phyloP scores from a whole-genome alignment of 2,113 vertebrate species.

The Barbus barbus region DNA sequence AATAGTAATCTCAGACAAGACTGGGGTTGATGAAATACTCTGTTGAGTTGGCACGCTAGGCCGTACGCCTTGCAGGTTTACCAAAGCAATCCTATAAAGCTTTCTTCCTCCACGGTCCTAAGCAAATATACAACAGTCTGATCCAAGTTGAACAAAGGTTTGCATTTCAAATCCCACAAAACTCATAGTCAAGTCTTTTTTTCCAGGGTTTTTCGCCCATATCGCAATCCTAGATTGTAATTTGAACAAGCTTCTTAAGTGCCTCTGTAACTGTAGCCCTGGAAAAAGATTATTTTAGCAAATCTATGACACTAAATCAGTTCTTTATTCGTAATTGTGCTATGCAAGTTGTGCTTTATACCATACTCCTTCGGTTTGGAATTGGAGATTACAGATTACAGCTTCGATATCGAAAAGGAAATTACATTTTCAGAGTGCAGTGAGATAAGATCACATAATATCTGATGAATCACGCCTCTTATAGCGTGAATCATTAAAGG shows the following conservation, averaged over 20 bases:
- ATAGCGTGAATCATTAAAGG: conserved; percentile 58
- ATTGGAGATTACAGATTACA: background rate
- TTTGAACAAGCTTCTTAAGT: conserved; percentile 17
- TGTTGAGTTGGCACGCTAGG: conserved; percentile 9
- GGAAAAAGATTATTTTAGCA: conserved; percentile 25
- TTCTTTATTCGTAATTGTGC: conserved; percentile 3
- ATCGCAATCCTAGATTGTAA: conserved; percentile 2
- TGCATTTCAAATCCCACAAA: conserved; percentile 11
- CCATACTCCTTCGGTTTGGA: background rate
- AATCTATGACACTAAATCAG: conserved; percentile 15
- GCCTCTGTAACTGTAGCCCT: background rate
- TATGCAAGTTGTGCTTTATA: background rate
- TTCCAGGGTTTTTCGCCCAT: background rate
- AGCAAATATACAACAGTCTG: conserved; percentile 27
- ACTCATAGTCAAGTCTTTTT: conserved; percentile 24
- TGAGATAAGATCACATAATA: conserved; percentile 25
- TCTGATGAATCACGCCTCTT: conserved; percentile 39
- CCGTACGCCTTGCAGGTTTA: conserved; percentile 26
- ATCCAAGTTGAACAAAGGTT: conserved; percentile 34
- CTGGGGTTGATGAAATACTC: conserved; percentile 29
- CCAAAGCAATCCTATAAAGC: conserved; percentile 34
- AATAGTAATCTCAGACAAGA: conserved; percentile 36
- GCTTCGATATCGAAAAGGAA: background rate
- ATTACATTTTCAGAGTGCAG: background rate
- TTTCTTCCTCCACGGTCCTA: conserved; percentile 20